Evolutionary conservation across 2,113 vertebrate species (phyloP).

Genomic region (Crypturellus undulatus): DNA sequence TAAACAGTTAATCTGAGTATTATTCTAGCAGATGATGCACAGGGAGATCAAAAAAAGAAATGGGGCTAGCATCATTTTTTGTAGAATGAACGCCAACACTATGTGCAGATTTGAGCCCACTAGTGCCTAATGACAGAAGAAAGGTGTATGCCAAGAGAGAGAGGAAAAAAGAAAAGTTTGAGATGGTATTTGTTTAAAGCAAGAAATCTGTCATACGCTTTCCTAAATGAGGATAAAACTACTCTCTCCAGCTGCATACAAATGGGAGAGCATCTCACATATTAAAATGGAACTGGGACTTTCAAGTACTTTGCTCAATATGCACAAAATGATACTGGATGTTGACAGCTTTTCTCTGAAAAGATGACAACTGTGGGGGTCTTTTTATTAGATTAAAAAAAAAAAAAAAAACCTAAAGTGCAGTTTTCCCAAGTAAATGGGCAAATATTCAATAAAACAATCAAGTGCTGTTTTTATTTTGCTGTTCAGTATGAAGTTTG

Average conservation of each 20-base stretch:
- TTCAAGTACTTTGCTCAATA: constrained; percentile 58
- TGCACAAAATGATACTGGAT: constrained; percentile 55
- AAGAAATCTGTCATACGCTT: constrained; percentile 44
- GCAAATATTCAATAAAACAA: constrained; percentile 50
- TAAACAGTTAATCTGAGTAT: constrained; percentile 22
- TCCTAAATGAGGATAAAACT: constrained; percentile 45
- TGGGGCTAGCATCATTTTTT: not conserved
- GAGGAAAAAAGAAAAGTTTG: constrained; percentile 17
- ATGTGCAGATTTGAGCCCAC: not conserved
- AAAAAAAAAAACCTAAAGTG: constrained; percentile 33
- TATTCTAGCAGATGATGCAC: constrained; percentile 1
- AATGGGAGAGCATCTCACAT: constrained; percentile 38
- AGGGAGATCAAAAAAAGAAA: constrained; percentile 33
- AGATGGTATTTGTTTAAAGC: constrained; percentile 40
- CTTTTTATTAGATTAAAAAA: constrained; percentile 55
- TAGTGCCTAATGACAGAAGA: not conserved
- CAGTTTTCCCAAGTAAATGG: constrained; percentile 55
- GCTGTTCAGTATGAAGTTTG: constrained; percentile 26
- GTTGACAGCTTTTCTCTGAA: constrained; percentile 59
- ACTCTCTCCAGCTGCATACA: constrained; percentile 56
- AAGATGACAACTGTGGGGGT: constrained; percentile 53
- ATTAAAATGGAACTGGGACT: constrained; percentile 68
- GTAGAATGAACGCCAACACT: not conserved
- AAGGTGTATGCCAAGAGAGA: constrained; percentile 4
- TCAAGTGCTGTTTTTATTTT: constrained; percentile 51